Base-by-base conservation (phyloP, 1,140 invertebrate genomes). In the Sweltsa coloradensis region DNA sequence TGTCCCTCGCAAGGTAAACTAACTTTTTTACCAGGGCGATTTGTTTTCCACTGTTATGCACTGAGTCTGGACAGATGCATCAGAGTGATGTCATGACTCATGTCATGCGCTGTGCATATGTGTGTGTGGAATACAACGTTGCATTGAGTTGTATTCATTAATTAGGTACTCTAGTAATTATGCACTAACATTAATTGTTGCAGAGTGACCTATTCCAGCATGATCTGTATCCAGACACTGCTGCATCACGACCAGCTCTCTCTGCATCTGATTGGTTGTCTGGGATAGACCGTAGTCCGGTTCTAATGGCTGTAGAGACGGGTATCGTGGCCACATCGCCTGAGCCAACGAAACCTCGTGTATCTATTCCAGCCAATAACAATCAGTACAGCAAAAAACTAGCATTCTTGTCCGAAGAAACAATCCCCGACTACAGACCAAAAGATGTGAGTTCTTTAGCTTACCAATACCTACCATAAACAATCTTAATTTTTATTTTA, bases 161-260 rank as follows among this genome's bases (percentile, higher is more conserved):
- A n/a, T n/a, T n/a, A n/a, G n/a, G n/a, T n/a, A n/a, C n/a, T 31
- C n/a, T n/a, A n/a, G 26, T 51, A 23, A 19, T n/a, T 26, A 22
- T 54, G 51, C 49, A n/a, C n/a, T n/a, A n/a, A n/a, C n/a, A n/a
- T n/a, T n/a, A n/a, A n/a, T 52, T 45, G 55, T 57, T 55, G 46
- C 52, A 83, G 78, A 81, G 80, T 42, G 80, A 81, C 54, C 72
- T 75, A 44, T 86, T 85, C 59, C 82, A 87, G 75, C 85, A 88
- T 57, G 93, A 97, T 66, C 68, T 97, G 24, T 97, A 89, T 66
- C 92, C 92, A 1, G 89, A 95, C 56, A 97, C 93, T 3, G 75
- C 80, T 5, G 84, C 87, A 45, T 79, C 81, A 1, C 79, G 79
- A 47, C 85, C 91, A 1, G 81, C 87, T 4, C 63, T 95, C 2